A percentile compares a stretch with the other conserved stretches of the same genome.
Conservation (phyloP, 1,140 invertebrate genomes). For the Anoplophora glabripennis region DNA sequence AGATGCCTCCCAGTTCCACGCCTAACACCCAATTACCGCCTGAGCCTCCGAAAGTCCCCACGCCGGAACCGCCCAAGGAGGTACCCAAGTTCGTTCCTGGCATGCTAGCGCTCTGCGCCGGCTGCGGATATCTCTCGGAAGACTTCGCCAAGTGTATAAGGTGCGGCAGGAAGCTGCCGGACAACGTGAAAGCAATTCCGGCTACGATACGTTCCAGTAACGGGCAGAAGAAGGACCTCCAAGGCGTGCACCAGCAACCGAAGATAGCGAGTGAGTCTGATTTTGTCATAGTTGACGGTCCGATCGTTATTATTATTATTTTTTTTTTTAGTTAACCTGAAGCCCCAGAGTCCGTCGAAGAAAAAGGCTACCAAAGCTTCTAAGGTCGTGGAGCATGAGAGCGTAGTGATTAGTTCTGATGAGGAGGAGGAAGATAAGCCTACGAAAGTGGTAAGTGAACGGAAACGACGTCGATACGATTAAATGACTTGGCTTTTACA, state of each 20-base stretch:
- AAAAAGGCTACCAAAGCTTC: slow-evolving; percentile 30
- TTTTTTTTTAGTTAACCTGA: no score
- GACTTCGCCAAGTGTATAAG: slow-evolving; percentile 71
- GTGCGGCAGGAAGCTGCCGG: slow-evolving; percentile 55
- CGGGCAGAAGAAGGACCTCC: slow-evolving; percentile 3
- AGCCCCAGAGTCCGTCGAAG: slow-evolving; percentile 10
- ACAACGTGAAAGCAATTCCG: slow-evolving; percentile 53
- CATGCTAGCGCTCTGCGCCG: slow-evolving; percentile 66
- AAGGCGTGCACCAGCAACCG: background rate
- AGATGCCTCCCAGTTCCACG: background rate
- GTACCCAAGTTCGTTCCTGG: slow-evolving; percentile 63
- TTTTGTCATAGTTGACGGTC: no score
- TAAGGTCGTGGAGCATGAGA: slow-evolving; percentile 55
- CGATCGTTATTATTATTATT: no score
- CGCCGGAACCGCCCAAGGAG: slow-evolving; percentile 45
- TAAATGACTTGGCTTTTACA: slow-evolving; percentile 3
- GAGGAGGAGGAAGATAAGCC: slow-evolving; percentile 49
- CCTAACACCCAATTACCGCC: background rate
- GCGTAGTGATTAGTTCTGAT: slow-evolving; percentile 65
- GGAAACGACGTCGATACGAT: background rate
- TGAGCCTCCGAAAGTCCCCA: slow-evolving; percentile 25
- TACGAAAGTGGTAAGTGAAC: slow-evolving; percentile 22
- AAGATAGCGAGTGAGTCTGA: no score
- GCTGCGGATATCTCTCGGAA: slow-evolving; percentile 67
- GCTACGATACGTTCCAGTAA: slow-evolving; percentile 8